These are phyloP conservation scores for Saccopteryx leptura DNA, from an alignment of 2,113 vertebrate species.

Conservation along the genomic window DNA sequence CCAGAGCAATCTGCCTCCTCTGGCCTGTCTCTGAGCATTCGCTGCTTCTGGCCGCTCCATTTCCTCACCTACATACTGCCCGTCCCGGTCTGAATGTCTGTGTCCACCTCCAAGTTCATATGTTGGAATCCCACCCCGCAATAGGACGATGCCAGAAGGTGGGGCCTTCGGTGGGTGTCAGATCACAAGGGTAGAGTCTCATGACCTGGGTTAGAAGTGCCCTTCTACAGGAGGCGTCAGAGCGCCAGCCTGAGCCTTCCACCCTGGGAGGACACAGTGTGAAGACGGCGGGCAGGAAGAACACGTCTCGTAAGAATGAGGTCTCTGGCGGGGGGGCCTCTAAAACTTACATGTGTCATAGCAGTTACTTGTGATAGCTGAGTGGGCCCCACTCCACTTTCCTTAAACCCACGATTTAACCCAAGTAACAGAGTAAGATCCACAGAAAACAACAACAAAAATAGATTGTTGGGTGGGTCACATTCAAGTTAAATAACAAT, in stretches of 20 bases:
- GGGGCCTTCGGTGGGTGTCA: not conserved
- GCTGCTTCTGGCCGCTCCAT: not conserved
- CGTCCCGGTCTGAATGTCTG: not conserved
- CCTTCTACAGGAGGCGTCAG: not conserved
- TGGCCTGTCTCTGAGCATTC: not conserved
- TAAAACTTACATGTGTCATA: not conserved
- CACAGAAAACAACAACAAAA: not conserved
- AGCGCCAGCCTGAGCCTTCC: not conserved
- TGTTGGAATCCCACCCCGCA: not conserved
- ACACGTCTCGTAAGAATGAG: not conserved
- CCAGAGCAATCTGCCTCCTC: too few relatives aligned
- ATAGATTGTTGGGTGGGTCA: not conserved
- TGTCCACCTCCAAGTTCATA: not conserved
- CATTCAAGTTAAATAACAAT: not conserved
- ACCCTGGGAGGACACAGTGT: not conserved
- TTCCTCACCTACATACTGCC: not conserved
- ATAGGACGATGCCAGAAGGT: fast-evolving
- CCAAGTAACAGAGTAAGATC: not conserved
- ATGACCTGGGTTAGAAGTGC: too few relatives aligned
- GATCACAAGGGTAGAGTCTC: not conserved
- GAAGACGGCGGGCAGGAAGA: not conserved
- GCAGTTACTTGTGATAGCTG: not conserved
- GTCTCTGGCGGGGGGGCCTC: not conserved
- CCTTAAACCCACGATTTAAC: not conserved
- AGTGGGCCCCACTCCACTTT: not conserved